Evolutionary conservation across 1,140 invertebrate genomes (phyloP).

Genomic region (Panagrolaimus sp.): DNA sequence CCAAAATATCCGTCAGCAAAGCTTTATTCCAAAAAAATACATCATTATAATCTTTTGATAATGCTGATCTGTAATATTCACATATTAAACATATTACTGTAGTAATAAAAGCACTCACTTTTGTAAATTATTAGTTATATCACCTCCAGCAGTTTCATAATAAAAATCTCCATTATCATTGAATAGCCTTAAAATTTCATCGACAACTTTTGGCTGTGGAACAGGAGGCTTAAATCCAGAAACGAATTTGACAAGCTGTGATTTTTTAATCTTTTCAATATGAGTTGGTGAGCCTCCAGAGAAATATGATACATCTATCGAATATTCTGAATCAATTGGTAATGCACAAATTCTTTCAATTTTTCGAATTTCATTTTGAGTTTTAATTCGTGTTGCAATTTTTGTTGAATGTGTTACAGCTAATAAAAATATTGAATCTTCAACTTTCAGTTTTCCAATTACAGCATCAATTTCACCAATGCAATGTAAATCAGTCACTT

Average conservation of each 20-base stretch:
- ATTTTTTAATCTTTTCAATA: conserved; percentile 36
- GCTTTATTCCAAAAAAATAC: conserved; percentile 37
- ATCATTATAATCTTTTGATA: too few relatives aligned
- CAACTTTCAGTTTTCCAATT: conserved; percentile 24
- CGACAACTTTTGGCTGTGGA: conserved; percentile 27
- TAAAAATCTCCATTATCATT: conserved; percentile 54
- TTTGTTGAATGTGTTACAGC: conserved; percentile 23
- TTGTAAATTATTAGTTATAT: neutral
- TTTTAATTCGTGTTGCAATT: conserved; percentile 16
- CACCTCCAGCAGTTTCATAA: neutral
- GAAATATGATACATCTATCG: neutral
- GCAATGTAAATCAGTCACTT: conserved; percentile 37
- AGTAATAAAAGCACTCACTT: neutral
- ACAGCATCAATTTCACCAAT: conserved; percentile 30
- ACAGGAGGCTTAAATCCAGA: neutral
- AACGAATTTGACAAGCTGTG: conserved; percentile 39
- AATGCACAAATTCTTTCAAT: conserved; percentile 43
- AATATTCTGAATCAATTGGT: conserved; percentile 33
- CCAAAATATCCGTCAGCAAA: conserved; percentile 33
- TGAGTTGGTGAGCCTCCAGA: neutral
- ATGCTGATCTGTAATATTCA: too few relatives aligned
- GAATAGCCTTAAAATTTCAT: conserved; percentile 46
- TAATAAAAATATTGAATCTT: conserved; percentile 22
- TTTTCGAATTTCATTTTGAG: conserved; percentile 16
- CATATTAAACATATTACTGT: too few relatives aligned